phyloP scores from a whole-genome alignment of 2,888 invertebrate genomes.

The Nephrotoma guestfalica region DNA sequence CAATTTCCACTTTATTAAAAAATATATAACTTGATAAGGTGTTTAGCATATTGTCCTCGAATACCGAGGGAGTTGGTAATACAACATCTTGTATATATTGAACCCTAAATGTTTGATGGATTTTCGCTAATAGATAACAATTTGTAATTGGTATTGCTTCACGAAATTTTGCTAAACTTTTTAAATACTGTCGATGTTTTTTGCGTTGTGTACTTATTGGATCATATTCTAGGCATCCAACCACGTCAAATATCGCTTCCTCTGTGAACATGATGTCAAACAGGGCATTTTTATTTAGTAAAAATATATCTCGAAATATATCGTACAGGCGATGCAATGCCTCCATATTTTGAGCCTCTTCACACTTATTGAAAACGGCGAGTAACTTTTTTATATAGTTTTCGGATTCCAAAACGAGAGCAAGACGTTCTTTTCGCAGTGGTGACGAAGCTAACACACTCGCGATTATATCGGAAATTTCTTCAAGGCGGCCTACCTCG shows the following conservation, averaged over 20 bases:
- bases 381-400: conserved; percentile 91
- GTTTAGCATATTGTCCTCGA: conserved; percentile 97
- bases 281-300: conserved; percentile 91
- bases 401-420: conserved; percentile 83
- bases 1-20: conserved; percentile 99
- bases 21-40: conserved; percentile 97
- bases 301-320: conserved; percentile 97
- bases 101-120: conserved; percentile 98
- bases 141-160: conserved; percentile 93
- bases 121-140: conserved; percentile 88
- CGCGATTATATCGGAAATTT: conserved; percentile 84
- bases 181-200: conserved; percentile 91
- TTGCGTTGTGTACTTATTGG: conserved; percentile 74
- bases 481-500: conserved; percentile 84
- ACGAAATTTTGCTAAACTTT: conserved; percentile 79
- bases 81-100: conserved; percentile 99
- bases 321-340: conserved; percentile 92
- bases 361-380: conserved; percentile 91
- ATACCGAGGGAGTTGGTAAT: conserved; percentile 94
- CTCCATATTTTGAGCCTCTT: conserved; percentile 89
- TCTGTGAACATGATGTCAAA: conserved; percentile 97
- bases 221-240: conserved; percentile 97
- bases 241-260: conserved; percentile 92
- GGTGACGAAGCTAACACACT: conserved; percentile 72
- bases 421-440: conserved; percentile 84